Conservation (phyloP, 2,888 invertebrate species). For the Meiosimyza decipiens region DNA sequence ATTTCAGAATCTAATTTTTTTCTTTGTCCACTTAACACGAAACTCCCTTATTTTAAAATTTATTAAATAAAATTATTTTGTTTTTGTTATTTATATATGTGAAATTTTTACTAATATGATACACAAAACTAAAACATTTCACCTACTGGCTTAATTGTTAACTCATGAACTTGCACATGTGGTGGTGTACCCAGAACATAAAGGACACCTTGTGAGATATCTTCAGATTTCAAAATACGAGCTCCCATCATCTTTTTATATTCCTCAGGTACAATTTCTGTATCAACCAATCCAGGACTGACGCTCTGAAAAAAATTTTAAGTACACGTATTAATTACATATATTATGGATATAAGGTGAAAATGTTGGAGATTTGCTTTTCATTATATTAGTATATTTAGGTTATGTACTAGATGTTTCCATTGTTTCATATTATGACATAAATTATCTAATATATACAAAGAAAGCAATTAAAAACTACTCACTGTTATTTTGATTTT, state of each 20-base stretch:
- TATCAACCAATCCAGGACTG: slow-evolving; percentile 53
- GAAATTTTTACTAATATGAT: too few species aligned
- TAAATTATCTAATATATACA: too few species aligned
- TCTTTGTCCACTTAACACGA: too few species aligned
- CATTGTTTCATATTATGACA: too few species aligned
- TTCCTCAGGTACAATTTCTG: slow-evolving; percentile 52
- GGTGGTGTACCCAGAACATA: slow-evolving; percentile 37
- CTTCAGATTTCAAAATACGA: slow-evolving; percentile 48
- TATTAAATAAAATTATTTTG: too few species aligned
- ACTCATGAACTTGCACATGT: slow-evolving; percentile 40
- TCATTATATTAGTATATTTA: too few species aligned
- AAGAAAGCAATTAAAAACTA: not conserved
- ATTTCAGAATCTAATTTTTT: too few species aligned
- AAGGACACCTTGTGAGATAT: slow-evolving; percentile 35
- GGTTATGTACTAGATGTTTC: fast-evolving
- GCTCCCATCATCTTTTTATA: slow-evolving; percentile 30
- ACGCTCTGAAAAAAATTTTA: slow-evolving; percentile 28
- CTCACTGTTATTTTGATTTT: slow-evolving; percentile 50
- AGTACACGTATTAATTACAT: too few species aligned
- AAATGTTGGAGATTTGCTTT: too few species aligned
- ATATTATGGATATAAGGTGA: too few species aligned
- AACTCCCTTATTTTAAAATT: too few species aligned
- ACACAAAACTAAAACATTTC: slow-evolving; percentile 45
- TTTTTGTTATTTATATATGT: too few species aligned
- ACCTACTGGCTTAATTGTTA: slow-evolving; percentile 55